These are phyloP conservation scores for Poeciliopsis turrubarensis DNA, from an alignment of 2,113 vertebrate species.

Conservation along the genomic window DNA sequence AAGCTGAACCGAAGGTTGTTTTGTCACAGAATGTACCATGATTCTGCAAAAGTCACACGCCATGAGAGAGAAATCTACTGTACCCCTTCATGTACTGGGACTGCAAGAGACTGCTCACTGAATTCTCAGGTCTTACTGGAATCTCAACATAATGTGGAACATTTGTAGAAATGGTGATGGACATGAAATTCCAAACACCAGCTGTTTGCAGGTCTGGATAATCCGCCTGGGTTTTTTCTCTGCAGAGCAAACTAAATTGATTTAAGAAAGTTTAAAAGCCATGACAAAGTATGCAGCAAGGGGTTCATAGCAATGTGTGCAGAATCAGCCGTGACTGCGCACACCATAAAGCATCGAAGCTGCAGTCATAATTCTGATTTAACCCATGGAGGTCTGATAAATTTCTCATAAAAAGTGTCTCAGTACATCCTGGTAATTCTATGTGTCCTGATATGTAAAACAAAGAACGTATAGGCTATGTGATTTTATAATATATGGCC, in stretches of 20 bases:
- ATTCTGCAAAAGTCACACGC: slow-evolving; percentile 21
- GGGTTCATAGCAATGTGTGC: slow-evolving; percentile 53
- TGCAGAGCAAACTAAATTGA: slow-evolving; percentile 62
- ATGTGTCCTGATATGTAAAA: neutral
- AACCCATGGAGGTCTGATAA: neutral
- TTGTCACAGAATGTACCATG: slow-evolving; percentile 38
- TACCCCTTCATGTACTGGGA: neutral
- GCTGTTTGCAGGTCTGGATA: slow-evolving; percentile 48
- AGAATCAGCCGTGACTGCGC: slow-evolving; percentile 42
- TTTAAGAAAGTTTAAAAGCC: slow-evolving; percentile 57
- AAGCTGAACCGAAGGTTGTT: slow-evolving; percentile 34
- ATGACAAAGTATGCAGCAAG: slow-evolving; percentile 67
- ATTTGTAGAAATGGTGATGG: slow-evolving; percentile 3
- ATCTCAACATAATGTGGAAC: slow-evolving; percentile 19
- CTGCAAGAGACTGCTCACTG: slow-evolving; percentile 1
- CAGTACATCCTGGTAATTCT: neutral
- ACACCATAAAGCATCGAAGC: slow-evolving; percentile 27
- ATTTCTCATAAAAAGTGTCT: neutral
- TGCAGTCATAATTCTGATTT: slow-evolving; percentile 9
- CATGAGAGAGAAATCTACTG: slow-evolving; percentile 10
- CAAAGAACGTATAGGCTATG: neutral
- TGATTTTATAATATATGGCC: neutral
- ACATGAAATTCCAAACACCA: slow-evolving; percentile 52
- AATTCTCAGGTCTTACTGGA: slow-evolving; percentile 15
- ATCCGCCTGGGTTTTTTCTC: slow-evolving; percentile 45